Evolutionary conservation across 2,888 invertebrate species (phyloP).

Genomic region (Pseudoips prasinana): DNA sequence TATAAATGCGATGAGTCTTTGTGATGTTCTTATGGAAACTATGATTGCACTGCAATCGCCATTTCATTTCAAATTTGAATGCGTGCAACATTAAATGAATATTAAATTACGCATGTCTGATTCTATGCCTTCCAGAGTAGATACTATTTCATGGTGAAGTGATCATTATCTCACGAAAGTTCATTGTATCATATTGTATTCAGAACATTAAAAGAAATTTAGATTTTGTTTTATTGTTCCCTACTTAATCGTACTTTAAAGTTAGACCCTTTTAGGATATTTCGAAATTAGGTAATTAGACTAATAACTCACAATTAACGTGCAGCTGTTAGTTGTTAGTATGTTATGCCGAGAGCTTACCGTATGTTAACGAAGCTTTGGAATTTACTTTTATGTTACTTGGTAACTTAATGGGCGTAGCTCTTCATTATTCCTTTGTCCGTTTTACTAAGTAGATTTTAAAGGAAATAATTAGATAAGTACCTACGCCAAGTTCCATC

Average conservation of each 20-base stretch:
- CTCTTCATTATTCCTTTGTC: conserved; percentile 3
- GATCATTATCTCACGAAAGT: too few species aligned
- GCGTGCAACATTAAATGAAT: conserved; percentile 28
- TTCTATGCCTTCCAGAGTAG: conserved; percentile 26
- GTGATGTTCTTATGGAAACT: conserved; percentile 1
- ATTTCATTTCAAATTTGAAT: conserved; percentile 25
- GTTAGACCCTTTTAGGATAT: neutral
- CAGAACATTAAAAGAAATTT: too few species aligned
- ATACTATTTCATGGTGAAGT: too few species aligned
- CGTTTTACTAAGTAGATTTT: too few species aligned
- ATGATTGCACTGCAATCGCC: conserved; percentile 9
- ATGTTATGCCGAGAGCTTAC: conserved; percentile 8
- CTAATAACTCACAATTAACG: conserved; percentile 15
- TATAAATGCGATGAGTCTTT: neutral
- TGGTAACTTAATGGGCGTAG: conserved; percentile 5
- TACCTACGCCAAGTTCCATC: too few species aligned
- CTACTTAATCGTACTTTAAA: too few species aligned
- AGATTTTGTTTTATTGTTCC: too few species aligned
- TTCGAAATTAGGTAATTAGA: conserved; percentile 7
- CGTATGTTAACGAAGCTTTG: conserved; percentile 5
- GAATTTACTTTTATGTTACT: conserved; percentile 6
- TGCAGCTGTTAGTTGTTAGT: conserved; percentile 4
- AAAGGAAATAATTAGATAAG: too few species aligned
- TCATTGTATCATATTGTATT: too few species aligned
- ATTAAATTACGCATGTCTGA: conserved; percentile 39